Percentiles rank a stretch among this genome's conserved stretches.
Evolutionary conservation across 2,797 vertebrate genomes (phyloP).

Genomic region (Dallia pectoralis): DNA sequence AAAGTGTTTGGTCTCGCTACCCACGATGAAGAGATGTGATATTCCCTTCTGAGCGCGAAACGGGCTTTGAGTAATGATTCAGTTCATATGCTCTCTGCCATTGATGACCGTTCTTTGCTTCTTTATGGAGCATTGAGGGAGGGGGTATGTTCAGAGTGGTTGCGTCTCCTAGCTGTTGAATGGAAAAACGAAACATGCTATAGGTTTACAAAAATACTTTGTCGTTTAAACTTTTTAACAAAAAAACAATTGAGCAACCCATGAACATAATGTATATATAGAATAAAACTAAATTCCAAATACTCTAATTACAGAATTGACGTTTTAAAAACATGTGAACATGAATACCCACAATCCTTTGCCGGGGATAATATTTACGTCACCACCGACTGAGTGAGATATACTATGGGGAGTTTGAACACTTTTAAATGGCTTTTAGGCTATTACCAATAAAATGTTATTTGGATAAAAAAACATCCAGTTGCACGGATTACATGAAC

Average conservation of each 20-base stretch:
- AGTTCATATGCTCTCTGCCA: background rate
- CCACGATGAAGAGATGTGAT: constrained; percentile 59
- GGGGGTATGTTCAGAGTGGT: constrained; percentile 50
- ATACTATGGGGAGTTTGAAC: too few species aligned
- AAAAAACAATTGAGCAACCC: background rate
- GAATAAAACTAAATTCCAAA: background rate
- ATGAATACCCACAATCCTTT: background rate
- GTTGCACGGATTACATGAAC: too few species aligned
- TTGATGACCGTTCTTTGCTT: constrained; percentile 61
- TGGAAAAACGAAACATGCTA: too few species aligned
- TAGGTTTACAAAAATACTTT: background rate
- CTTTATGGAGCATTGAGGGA: constrained; percentile 23
- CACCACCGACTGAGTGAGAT: too few species aligned
- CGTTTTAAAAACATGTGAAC: background rate
- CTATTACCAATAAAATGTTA: too few species aligned
- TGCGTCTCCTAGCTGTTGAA: too few species aligned
- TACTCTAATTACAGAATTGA: background rate
- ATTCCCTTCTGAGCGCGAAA: constrained; percentile 51
- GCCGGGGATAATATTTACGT: background rate
- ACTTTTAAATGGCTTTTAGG: too few species aligned
- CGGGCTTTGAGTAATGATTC: background rate
- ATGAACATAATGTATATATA: background rate
- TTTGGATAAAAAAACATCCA: too few species aligned
- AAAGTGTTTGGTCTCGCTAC: constrained; percentile 50
- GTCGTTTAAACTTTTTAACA: too few species aligned